Percentiles rank a stretch among this genome's conserved stretches.
phyloP scores from a whole-genome alignment of 1,140 invertebrate genomes.

The Reticulitermes speratus region DNA sequence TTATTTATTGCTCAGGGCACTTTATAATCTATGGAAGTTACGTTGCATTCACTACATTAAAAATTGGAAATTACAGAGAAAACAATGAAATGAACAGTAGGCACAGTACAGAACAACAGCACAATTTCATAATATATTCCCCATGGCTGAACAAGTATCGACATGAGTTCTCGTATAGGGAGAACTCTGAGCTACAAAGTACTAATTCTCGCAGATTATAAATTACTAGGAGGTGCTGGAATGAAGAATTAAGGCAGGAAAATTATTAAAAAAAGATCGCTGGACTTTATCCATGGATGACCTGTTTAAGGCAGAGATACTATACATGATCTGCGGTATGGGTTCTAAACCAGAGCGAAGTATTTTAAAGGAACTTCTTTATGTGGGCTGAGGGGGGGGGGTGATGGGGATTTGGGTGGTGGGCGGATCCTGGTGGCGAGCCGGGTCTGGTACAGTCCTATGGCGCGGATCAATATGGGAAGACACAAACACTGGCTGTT shows the following conservation, averaged over 20 bases:
- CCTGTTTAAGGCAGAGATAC: neutral
- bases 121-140: too few species aligned
- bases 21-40: too few species aligned
- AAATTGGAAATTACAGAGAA: too few species aligned
- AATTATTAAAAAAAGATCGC: neutral
- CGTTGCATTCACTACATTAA: too few species aligned
- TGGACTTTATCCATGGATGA: neutral
- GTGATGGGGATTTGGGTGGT: neutral
- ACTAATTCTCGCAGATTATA: too few species aligned
- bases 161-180: too few species aligned
- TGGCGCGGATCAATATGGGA: constrained; percentile 8
- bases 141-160: too few species aligned
- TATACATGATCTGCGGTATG: neutral
- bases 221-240: too few species aligned
- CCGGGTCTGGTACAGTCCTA: neutral
- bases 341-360: neutral
- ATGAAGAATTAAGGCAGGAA: neutral
- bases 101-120: too few species aligned
- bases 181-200: too few species aligned
- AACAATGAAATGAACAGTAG: too few species aligned
- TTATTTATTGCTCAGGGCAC: too few species aligned
- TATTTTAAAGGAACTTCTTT: neutral
- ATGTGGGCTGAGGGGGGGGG: neutral
- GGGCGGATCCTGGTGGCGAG: neutral
- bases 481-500: constrained; percentile 15